Base-by-base conservation (phyloP, 1,140 invertebrate species). In the Paralvinella palmiformis region DNA sequence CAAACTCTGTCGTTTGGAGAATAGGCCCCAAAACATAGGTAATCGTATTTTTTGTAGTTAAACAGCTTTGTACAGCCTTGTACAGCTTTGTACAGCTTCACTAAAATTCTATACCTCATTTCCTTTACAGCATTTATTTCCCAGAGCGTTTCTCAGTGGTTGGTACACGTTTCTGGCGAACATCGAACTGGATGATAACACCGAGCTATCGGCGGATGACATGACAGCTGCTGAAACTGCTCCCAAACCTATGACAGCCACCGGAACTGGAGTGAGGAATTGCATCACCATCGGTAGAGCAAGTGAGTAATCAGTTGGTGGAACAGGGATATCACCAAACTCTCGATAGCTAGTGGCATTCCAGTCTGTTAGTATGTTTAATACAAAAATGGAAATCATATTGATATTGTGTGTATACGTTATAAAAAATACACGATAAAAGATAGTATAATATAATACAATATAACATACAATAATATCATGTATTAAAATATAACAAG, bases 281-380 rank as follows among this genome's bases (percentile, higher is more conserved):
- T 68, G 94, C 69, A 99, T 84, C 7, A 98, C 95, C 87, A 98
- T 88, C 4, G 96, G 96, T 52, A 99, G 82, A 63, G 98, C 93
- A 88, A 97, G 91, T 71, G 91, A 92, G 1, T 89, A 89, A 33
- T 60, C 35, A 22, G n/a, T n/a, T n/a, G n/a, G n/a, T n/a, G 58
- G 58, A 20, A 60, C 27, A n/a, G 58, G 58, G 7, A 60, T 33
- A 7, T 37, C 20, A 17, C 58, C 58, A 0, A 22, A 6, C 2
- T 45, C 20, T 22, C 35, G 33, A 20, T 60, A 60, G 31, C 81
- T 88, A 0, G 94, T 96, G 78, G 91, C 88, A 74, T 94, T 96
- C 94, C 94, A 97, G 50, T 90, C 94, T 96, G 79, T 22, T 13
- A 5, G 35, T 13, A 20, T 32, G 33, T 22, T n/a, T n/a, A n/a